These are phyloP conservation scores for Trissolcus japonicus DNA, from an alignment of 2,888 invertebrate species.

Conservation along the genomic window DNA sequence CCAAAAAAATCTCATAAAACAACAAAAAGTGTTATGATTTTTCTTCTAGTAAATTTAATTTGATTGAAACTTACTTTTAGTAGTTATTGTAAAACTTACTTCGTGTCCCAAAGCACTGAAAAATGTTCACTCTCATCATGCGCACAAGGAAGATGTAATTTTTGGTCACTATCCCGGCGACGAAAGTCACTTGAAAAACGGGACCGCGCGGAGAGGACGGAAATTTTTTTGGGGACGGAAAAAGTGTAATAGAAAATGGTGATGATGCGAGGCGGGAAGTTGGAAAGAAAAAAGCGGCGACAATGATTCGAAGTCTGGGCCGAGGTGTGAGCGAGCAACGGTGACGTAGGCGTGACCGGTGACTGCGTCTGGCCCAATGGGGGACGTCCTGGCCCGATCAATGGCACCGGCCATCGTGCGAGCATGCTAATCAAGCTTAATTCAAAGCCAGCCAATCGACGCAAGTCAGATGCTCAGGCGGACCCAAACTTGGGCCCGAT, in stretches of 20 bases:
- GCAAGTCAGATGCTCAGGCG: slow-evolving; percentile 47
- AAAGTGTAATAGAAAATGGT: slow-evolving; percentile 2
- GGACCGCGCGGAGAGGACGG: neutral
- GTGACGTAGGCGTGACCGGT: slow-evolving; percentile 44
- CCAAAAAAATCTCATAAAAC: no score
- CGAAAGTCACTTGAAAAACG: no score
- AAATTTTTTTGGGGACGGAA: neutral
- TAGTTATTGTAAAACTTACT: no score
- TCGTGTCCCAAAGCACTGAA: no score
- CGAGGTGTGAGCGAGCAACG: slow-evolving; percentile 27
- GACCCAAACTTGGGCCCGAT: slow-evolving; percentile 53
- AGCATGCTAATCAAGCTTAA: slow-evolving; percentile 65
- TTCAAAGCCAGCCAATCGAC: slow-evolving; percentile 60
- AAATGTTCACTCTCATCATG: no score
- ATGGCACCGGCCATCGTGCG: slow-evolving; percentile 53
- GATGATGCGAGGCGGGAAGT: neutral
- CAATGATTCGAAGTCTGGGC: slow-evolving; percentile 19
- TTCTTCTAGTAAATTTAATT: no score
- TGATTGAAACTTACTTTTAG: no score
- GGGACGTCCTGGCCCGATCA: slow-evolving; percentile 19
- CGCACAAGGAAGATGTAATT: no score
- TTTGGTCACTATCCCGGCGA: no score
- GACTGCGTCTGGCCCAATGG: slow-evolving; percentile 41
- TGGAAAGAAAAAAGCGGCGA: slow-evolving; percentile 2
- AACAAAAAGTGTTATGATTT: no score